phyloP scores from a whole-genome alignment of 2,113 vertebrate genomes.

The Perca flavescens region DNA sequence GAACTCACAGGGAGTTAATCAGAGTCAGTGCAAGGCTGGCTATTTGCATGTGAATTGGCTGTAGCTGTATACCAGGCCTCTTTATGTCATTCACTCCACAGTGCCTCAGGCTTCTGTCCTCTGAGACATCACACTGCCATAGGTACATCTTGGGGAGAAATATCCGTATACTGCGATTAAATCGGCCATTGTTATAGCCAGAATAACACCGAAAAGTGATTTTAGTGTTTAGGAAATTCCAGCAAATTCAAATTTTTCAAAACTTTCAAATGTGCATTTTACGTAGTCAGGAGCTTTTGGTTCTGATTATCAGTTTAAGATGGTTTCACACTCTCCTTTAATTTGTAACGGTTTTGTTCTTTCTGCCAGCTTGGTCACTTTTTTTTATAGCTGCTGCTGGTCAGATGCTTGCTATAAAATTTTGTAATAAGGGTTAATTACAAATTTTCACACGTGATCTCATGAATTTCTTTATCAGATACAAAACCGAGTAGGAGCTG shows the following conservation, averaged over 20 bases:
- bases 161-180: slow-evolving; percentile 3
- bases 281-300: not conserved
- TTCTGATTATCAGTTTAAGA: not conserved
- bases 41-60: slow-evolving; percentile 97
- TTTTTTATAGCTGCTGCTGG: not conserved
- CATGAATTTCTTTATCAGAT: not conserved
- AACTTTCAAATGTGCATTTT: not conserved
- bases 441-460: not conserved
- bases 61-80: slow-evolving; percentile 88
- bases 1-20: slow-evolving; percentile 99
- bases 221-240: not conserved
- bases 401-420: slow-evolving; percentile 2
- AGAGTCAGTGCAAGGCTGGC: slow-evolving; percentile 91
- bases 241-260: not conserved
- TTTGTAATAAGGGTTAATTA: not conserved
- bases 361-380: not conserved
- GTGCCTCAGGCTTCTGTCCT: slow-evolving; percentile 85
- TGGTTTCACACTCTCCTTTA: not conserved
- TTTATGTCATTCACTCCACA: slow-evolving; percentile 90
- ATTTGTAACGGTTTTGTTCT: not conserved
- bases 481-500: not conserved
- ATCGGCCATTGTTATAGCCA: not conserved
- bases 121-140: slow-evolving; percentile 90
- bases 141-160: slow-evolving; percentile 44
- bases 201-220: not conserved